phyloP scores from a whole-genome alignment of 1,140 invertebrate species.

The Papilio polyxenes region DNA sequence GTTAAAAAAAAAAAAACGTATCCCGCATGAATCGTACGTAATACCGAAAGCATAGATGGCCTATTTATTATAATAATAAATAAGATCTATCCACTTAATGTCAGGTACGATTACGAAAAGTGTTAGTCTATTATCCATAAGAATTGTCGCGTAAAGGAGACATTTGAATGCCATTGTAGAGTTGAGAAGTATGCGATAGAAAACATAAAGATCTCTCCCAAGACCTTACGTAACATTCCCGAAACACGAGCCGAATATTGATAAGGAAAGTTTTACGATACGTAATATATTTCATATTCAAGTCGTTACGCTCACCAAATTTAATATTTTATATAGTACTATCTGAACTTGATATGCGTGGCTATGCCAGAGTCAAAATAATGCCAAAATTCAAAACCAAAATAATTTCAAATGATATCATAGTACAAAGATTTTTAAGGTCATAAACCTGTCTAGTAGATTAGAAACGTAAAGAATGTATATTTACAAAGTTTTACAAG shows the following conservation, averaged over 20 bases:
- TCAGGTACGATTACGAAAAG: background rate
- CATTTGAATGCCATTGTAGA: conserved; percentile 10
- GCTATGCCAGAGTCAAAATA: background rate
- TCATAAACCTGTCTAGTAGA: too few species aligned
- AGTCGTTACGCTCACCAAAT: conserved; percentile 28
- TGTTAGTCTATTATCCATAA: background rate
- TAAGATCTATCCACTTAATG: background rate
- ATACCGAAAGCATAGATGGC: too few species aligned
- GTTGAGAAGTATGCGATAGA: conserved; percentile 19
- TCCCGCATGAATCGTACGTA: too few species aligned
- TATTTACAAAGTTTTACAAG: too few species aligned
- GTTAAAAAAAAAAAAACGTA: too few species aligned
- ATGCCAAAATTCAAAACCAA: background rate
- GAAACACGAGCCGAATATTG: conserved; percentile 24
- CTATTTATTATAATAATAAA: too few species aligned
- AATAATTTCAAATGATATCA: too few species aligned
- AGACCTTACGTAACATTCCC: conserved; percentile 18
- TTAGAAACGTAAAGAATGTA: too few species aligned
- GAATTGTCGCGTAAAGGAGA: background rate
- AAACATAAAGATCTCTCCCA: conserved; percentile 17
- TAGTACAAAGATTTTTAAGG: too few species aligned
- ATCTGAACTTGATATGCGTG: background rate
- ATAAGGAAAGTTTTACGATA: conserved; percentile 22
- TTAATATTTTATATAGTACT: conserved; percentile 26
- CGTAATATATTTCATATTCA: conserved; percentile 26